Base-by-base conservation (phyloP, 2,113 vertebrate species). In the Leucosticte australis region DNA sequence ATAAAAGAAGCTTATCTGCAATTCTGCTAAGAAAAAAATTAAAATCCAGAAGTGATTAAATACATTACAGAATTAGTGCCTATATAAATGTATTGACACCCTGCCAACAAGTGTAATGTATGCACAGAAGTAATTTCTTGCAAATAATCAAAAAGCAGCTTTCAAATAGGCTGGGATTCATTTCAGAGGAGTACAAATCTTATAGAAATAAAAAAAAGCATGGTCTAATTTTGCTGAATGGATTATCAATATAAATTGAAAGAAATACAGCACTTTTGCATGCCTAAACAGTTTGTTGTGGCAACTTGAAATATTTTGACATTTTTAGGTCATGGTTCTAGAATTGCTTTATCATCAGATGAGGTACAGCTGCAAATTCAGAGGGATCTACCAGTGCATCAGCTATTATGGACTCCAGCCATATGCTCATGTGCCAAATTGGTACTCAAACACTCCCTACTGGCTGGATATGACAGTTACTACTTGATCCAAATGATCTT, bases 321-420 rank as follows among this genome's bases (percentile, higher is more conserved):
- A 69, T 73, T 86, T 89, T 83, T 71, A 42, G 56, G 22, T 83
- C 63, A 10, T 16, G 10, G 10, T 57, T 57, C 42, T 91, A 3
- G 1, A 63, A 73, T 46, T 85, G 59, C 33, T 76, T 67, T 74
- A 44, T 60, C 39, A 87, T 62, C 37, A 71, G 49, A 90, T 60
- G 78, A 81, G 22, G 31, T 73, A 88, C 79, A 94, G 87, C 56
- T 91, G 57, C 67, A 86, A 57, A 90, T 93, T 74, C 75, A 93
- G 92, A 87, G 46, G 35, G 37, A 35, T 60, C 65, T 80, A 77
- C 76, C 53, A 50, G 56, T 90, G 37, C 28, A 87, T 27, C 44
- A 82, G 28, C 60, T 31, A 69, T 90, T 44, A 64, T 59, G 92
- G 86, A 93, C 14, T 37, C 19, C 41, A 91, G 80, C 76, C 90